Conservation (phyloP, 1,140 invertebrate genomes). For the Brachionus asplanchnoidis region DNA sequence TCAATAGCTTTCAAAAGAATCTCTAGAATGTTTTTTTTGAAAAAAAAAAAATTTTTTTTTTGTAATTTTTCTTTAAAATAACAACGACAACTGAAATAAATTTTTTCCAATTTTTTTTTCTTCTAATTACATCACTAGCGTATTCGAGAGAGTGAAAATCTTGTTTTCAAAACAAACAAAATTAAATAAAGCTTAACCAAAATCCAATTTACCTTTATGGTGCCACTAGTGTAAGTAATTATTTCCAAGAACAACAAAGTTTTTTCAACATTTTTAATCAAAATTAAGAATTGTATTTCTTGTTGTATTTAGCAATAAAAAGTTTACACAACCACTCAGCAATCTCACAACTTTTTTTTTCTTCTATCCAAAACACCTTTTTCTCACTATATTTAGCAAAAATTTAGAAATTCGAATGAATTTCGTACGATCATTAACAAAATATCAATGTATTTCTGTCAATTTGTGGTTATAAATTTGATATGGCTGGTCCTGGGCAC, state of each 20-base stretch:
- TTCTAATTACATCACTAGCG: not conserved
- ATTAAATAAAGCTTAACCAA: not conserved
- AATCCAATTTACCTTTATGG: not conserved
- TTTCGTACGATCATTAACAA: not conserved
- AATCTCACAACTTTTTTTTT: not conserved
- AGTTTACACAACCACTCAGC: not conserved
- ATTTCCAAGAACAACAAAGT: not conserved
- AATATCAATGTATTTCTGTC: not conserved
- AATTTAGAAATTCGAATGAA: constrained; percentile 19
- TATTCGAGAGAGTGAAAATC: not conserved
- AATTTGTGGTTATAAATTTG: not conserved
- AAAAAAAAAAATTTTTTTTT: not conserved
- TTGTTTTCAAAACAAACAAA: not conserved
- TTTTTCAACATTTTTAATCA: not conserved
- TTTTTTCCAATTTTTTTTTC: not conserved
- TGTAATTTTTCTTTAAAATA: not conserved
- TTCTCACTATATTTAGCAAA: not conserved
- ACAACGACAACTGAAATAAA: not conserved
- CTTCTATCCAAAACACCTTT: not conserved
- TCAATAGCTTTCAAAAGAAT: not conserved
- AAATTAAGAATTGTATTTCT: constrained; percentile 10
- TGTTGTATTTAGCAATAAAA: not conserved
- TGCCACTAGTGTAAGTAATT: not conserved
- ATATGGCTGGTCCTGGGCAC: not conserved
- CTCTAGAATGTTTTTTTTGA: not conserved